Conservation (phyloP, 1,140 invertebrate species). For the Drosophila biarmipes region DNA sequence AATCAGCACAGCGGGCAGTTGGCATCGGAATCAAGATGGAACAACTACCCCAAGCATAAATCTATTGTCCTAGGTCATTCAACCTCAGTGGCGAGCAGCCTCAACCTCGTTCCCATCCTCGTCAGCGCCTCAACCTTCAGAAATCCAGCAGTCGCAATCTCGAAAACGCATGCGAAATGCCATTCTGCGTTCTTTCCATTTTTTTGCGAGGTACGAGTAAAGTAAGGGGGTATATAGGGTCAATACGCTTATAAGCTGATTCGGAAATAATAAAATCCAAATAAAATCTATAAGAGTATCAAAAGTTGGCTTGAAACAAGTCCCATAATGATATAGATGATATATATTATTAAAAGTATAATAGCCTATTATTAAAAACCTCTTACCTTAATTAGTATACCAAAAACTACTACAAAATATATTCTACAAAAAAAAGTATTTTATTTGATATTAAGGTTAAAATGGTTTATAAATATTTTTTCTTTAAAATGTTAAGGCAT, state of each 20-base stretch:
- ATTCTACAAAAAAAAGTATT: too few species aligned
- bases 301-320: too few species aligned
- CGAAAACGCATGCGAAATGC: conserved; percentile 68
- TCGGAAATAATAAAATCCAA: too few species aligned
- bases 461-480: too few species aligned
- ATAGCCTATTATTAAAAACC: too few species aligned
- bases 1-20: conserved; percentile 77
- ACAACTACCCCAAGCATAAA: conserved; percentile 79
- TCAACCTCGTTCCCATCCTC: conserved; percentile 48
- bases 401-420: too few species aligned
- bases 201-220: conserved; percentile 5
- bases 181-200: conserved; percentile 59
- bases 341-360: too few species aligned
- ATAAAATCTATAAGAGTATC: too few species aligned
- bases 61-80: conserved; percentile 83
- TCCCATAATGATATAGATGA: too few species aligned
- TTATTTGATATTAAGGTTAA: too few species aligned
- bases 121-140: conserved; percentile 29
- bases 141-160: conserved; percentile 46
- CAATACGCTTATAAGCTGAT: background rate
- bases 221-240: background rate
- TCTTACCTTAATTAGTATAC: too few species aligned
- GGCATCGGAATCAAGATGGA: conserved; percentile 37
- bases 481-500: too few species aligned
- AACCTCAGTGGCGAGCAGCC: conserved; percentile 57